Base-by-base conservation (phyloP, 1,140 invertebrate genomes). In the Paralvinella palmiformis region DNA sequence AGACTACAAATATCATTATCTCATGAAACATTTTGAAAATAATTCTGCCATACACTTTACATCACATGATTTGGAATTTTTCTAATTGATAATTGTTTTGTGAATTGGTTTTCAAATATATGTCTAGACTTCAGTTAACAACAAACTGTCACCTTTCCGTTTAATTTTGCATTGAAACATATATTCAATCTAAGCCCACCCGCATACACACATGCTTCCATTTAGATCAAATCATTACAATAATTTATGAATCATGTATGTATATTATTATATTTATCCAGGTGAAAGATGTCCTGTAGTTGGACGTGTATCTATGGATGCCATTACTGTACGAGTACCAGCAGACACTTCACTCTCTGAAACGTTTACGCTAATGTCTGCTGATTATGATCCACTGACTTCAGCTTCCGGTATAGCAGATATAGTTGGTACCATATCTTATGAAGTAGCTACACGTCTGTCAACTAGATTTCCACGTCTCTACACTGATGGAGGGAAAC, bases 281-380 rank as follows among this genome's bases (percentile, higher is more conserved):
- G 70, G 70, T 37, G 44, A 63, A 0, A 58, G 37, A n/a, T 68
- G 62, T 62, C 64, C 67, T 13, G 62, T 73, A 20, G 67, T 73
- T 10, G 71, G 71, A 24, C 58, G 68, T 3, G 67, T 73, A 2
- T 71, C 71, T 7, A 73, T 73, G 71, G 71, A 73, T 45, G 70
- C 71, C 24, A 68, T 73, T 29, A 70, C 71, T 5, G 71, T 70
- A 2, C 45, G 36, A 17, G 50, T 71, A 29, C 50, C 61, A 3
- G 22, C 50, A 15, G 13, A 35, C 27, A 48, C 61, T 22, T 48
- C 59, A 2, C 10, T 20, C 13, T 63, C 68, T 29, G 59, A 63
- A 24, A 35, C 58, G 3, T 73, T 68, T 50, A 69, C 67, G 20
- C 58, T 73, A 15, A 56, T 70, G 50, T 58, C 58, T 17, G 62